Percentiles rank a stretch among this genome's conserved stretches.
phyloP scores from a whole-genome alignment of 2,113 vertebrate genomes.

The Thryonomys swinderianus region DNA sequence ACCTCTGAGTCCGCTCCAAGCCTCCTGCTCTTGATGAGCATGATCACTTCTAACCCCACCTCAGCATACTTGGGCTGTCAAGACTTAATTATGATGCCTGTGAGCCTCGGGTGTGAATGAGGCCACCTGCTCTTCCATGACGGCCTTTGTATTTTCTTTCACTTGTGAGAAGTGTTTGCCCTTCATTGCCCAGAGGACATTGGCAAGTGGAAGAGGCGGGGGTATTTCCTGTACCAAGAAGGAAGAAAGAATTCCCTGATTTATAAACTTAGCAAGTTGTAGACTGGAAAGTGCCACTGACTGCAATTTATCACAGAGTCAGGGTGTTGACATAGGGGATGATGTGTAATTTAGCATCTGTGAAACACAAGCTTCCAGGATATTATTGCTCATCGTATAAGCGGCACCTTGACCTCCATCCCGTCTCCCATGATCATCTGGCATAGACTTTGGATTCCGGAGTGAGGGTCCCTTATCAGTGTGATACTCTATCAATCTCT shows the following conservation, averaged over 20 bases:
- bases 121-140: background rate
- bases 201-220: background rate
- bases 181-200: rapidly evolving
- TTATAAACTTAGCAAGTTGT: background rate
- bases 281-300: background rate
- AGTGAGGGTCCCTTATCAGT: background rate
- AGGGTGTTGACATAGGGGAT: background rate
- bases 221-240: background rate
- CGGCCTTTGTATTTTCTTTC: background rate
- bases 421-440: background rate
- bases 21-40: background rate
- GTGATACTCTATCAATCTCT: background rate
- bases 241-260: background rate
- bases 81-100: background rate
- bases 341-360: background rate
- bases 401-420: background rate
- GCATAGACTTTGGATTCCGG: background rate
- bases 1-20: background rate
- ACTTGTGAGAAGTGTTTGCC: background rate
- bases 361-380: rapidly evolving
- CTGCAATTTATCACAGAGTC: rapidly evolving
- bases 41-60: background rate
- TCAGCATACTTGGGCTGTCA: background rate
- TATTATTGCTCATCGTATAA: background rate
- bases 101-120: background rate